These are phyloP conservation scores for Rhagologus leucostigma DNA, from an alignment of 2,113 vertebrate species.

Conservation along the genomic window DNA sequence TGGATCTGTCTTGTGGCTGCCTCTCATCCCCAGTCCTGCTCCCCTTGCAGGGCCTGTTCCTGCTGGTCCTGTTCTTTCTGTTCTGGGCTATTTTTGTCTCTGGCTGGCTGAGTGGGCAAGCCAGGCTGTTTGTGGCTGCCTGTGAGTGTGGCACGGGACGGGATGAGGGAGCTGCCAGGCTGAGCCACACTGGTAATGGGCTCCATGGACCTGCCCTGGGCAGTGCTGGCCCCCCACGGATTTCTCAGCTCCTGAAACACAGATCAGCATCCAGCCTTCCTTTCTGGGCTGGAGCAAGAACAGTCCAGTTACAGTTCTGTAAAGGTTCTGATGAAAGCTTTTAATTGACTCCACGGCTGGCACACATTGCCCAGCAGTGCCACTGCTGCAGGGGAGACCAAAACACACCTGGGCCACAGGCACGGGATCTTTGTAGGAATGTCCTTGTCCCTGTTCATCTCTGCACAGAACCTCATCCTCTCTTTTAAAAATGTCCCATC, in stretches of 20 bases:
- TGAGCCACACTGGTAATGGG: background rate
- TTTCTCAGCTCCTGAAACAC: background rate
- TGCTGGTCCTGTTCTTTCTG: background rate
- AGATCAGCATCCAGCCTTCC: background rate
- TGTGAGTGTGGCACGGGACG: rapidly evolving
- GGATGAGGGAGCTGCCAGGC: background rate
- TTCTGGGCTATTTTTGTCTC: background rate
- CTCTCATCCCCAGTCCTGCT: background rate
- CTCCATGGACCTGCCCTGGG: background rate
- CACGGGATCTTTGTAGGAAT: background rate
- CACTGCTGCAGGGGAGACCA: background rate
- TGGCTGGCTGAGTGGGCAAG: background rate
- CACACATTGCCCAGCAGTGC: background rate
- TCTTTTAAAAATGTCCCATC: background rate
- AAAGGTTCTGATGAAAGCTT: background rate
- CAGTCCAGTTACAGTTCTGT: background rate
- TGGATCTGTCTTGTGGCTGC: background rate
- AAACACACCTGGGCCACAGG: background rate
- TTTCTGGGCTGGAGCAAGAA: background rate
- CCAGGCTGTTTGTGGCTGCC: background rate
- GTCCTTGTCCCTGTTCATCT: background rate
- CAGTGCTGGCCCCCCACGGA: background rate
- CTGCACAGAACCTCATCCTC: background rate
- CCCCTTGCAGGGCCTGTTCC: background rate
- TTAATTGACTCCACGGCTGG: background rate